A percentile compares a stretch with the other conserved stretches of the same genome.
These are phyloP conservation scores for Isotomurus palustris DNA, from an alignment of 2,888 invertebrate species.

Conservation along the genomic window DNA sequence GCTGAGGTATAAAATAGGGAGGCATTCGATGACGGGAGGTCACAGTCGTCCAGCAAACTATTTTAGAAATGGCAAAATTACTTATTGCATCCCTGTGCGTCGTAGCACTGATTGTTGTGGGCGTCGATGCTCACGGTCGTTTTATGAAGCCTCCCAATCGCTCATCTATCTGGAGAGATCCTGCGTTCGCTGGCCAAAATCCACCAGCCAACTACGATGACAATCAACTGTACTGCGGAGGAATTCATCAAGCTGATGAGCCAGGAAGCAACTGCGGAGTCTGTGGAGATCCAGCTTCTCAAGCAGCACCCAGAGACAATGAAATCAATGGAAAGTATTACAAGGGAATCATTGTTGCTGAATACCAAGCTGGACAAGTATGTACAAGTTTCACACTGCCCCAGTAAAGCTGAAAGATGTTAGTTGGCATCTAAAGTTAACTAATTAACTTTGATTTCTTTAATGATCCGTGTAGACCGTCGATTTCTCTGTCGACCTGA, in stretches of 20 bases:
- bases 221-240: slow-evolving; percentile 27
- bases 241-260: slow-evolving; percentile 22
- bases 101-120: background rate
- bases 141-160: slow-evolving; percentile 28
- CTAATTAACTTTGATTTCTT: background rate
- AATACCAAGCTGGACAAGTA: slow-evolving; percentile 18
- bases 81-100: background rate
- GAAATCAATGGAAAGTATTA: slow-evolving; percentile 15
- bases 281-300: slow-evolving; percentile 14
- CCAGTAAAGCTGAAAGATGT: no score
- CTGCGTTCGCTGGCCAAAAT: slow-evolving; percentile 15
- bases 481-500: slow-evolving; percentile 1
- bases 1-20: no score
- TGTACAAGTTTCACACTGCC: no score
- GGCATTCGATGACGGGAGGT: no score
- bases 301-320: slow-evolving; percentile 11
- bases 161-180: slow-evolving; percentile 29
- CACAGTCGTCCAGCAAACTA: no score
- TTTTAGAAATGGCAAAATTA: slow-evolving; percentile 7
- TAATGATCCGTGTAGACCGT: background rate
- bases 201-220: slow-evolving; percentile 29
- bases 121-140: slow-evolving; percentile 21
- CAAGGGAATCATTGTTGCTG: slow-evolving; percentile 17
- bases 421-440: no score
- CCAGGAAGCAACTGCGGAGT: slow-evolving; percentile 31